Base-by-base conservation (phyloP, 1,140 invertebrate species). In the Eulimnadia texana region DNA sequence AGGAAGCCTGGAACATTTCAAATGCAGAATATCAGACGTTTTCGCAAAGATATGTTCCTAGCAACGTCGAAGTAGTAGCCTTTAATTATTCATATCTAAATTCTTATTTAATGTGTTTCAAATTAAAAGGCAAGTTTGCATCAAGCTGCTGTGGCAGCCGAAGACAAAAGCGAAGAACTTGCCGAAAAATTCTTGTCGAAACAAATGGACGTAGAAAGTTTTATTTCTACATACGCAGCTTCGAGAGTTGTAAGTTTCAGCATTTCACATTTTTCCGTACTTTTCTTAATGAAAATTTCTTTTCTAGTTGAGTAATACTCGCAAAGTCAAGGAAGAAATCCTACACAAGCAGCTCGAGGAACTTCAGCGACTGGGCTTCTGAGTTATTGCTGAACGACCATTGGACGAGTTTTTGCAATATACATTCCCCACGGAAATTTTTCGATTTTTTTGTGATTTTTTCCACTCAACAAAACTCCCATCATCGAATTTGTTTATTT, bases 271-370 rank as follows among this genome's bases (percentile, higher is more conserved):
- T 47, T 57, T 51, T 24, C 57, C 49, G 9, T 23, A 50, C 20
- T 13, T 16, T 61, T 28, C 3, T 27, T n/a, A 25, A 56, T 55
- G 27, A 19, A 24, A 55, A 42, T 42, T 51, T 51, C 3, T 58
- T 19, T 66, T 68, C 59, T 63, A 70, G 54, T 67, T 85, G 9
- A 84, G 83, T 2, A 82, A 87, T 65, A 79, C 79, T 13, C 76
- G 85, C 53, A 79, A 84, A 67, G 84, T 84, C 3, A 83, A 86
- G 69, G 84, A 88, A 67, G 86, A 89, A 67, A 81, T 85, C 64
- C 69, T 89, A 20, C 78, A 81, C 1, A 81, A 84, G 65, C 86
- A 89, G 66, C 70, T 89, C 3, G 80, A 79, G 64, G 82, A 81
- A 65, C 68, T 84, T 22, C 78, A 84, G 70, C 77, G 79, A 65